Percentiles rank a stretch among this genome's conserved stretches.
Conservation (phyloP, 2,888 invertebrate species). For the Liposcelis brunnea region DNA sequence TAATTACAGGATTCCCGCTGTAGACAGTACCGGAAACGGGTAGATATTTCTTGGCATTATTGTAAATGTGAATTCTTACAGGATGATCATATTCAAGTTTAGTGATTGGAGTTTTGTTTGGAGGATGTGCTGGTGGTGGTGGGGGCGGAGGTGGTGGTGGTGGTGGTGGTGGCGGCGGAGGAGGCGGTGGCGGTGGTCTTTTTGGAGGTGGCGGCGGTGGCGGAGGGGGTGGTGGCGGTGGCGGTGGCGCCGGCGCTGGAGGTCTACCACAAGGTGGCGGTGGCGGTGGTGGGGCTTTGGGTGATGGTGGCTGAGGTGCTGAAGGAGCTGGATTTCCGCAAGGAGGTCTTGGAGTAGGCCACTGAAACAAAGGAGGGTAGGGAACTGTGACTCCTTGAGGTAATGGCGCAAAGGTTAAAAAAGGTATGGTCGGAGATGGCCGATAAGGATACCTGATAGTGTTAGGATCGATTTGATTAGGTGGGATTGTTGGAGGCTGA, state of each 20-base stretch:
- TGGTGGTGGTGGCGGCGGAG: neutral
- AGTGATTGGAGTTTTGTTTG: slow-evolving; percentile 4
- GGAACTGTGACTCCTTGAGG: slow-evolving; percentile 5
- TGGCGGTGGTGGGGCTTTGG: slow-evolving; percentile 1
- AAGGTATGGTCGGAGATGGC: slow-evolving; percentile 4
- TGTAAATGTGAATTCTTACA: slow-evolving; percentile 4
- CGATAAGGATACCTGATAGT: slow-evolving; percentile 5
- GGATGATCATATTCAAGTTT: slow-evolving; percentile 6
- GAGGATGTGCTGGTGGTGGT: neutral
- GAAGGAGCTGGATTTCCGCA: slow-evolving; percentile 4
- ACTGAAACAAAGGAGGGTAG: slow-evolving; percentile 1
- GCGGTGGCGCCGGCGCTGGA: slow-evolving; percentile 9
- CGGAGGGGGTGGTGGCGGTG: slow-evolving; percentile 10
- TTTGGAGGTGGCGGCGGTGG: slow-evolving; percentile 5
- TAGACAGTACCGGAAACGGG: slow-evolving; percentile 4
- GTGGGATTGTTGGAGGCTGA: slow-evolving; percentile 7
- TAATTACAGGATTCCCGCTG: neutral
- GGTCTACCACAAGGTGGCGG: neutral
- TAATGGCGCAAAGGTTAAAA: slow-evolving; percentile 1
- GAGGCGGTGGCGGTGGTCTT: neutral
- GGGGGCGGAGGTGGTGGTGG: neutral
- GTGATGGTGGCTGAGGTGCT: slow-evolving; percentile 7
- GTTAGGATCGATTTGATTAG: slow-evolving; percentile 6
- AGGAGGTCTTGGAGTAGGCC: slow-evolving; percentile 2
- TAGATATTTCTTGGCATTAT: slow-evolving; percentile 3